Conservation (phyloP, 2,888 invertebrate species). For the Heliconius ismenius region DNA sequence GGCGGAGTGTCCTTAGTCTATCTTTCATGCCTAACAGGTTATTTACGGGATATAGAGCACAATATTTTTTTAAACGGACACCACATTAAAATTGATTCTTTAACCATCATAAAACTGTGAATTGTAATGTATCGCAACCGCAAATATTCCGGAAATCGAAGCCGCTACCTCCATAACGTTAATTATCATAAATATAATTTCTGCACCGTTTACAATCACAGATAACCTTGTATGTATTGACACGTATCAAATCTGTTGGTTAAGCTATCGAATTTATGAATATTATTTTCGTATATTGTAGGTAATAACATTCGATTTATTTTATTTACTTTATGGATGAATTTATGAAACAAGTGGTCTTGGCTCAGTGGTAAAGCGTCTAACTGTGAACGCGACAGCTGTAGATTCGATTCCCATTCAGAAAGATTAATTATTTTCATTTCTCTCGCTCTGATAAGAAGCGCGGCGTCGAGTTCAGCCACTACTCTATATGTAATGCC, state of each 20-base stretch:
- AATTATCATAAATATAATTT: slow-evolving; percentile 1
- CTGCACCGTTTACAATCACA: slow-evolving; percentile 6
- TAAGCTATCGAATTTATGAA: slow-evolving; percentile 17
- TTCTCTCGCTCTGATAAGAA: too few species aligned
- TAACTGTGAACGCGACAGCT: neutral
- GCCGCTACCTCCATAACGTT: neutral
- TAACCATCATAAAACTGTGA: neutral
- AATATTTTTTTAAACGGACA: neutral
- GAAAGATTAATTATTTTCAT: too few species aligned
- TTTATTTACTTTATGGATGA: neutral
- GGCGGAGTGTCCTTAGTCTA: too few species aligned
- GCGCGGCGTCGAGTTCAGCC: neutral
- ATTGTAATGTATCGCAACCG: neutral
- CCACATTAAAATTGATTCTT: neutral
- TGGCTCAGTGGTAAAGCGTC: too few species aligned
- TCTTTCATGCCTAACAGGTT: too few species aligned
- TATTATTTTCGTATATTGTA: neutral
- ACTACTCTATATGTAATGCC: too few species aligned
- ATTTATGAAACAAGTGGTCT: neutral
- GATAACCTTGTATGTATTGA: slow-evolving; percentile 5
- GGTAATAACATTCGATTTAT: neutral
- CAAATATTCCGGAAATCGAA: slow-evolving; percentile 14
- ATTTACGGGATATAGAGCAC: neutral
- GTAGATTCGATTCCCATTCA: neutral
- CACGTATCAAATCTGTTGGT: slow-evolving; percentile 24